Base-by-base conservation (phyloP, 2,888 invertebrate species). In the Lepidochitona cinerea region DNA sequence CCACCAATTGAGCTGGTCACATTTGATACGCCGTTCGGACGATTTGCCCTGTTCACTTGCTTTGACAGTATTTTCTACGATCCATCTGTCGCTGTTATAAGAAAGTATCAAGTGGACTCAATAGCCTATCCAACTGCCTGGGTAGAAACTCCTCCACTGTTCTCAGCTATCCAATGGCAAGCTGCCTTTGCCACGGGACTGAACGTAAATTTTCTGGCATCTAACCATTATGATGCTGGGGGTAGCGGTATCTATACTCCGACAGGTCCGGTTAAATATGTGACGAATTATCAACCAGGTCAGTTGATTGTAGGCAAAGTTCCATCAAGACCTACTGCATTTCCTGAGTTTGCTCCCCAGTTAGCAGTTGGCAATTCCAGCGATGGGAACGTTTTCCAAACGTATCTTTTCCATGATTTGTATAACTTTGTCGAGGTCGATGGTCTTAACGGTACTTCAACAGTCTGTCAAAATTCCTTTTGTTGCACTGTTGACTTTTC, bases 41-140 rank as follows among this genome's bases (percentile, higher is more conserved):
- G 37, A 1, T 70, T 77, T 26, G 96, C 95, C 0, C 93, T 94
- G 80, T 94, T 95, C 87, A 94, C 94, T 70, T 96, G 96, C 89
- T 96, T 96, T 86, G 96, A 96, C 86, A 93, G 96, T 9, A 88
- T 95, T 81, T 96, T 95, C 91, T 92, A 94, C 83, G 90, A 93
- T 5, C 95, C 96, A 0, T 92, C 94, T 0, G 90, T 94, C 12
- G 92, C 92, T 75, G 89, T 93, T 14, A 91, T 93, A 0, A 90
- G 92, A 76, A 91, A 93, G 70, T 80, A 89, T 1, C 91, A 92
- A 1, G 83, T 94, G 0, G 93, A 92, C 23, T 93, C 95, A 81
- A 88, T 95, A 12, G 89, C 94, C 1, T 94, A 93, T 82, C 92
- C 95, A 0, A 93, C 94, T 0, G 94, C 94, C 91, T 96, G 96